Percentiles rank a stretch among this genome's conserved stretches.
Conservation (phyloP, 2,888 invertebrate genomes). For the Himalopsyche tibetana region DNA sequence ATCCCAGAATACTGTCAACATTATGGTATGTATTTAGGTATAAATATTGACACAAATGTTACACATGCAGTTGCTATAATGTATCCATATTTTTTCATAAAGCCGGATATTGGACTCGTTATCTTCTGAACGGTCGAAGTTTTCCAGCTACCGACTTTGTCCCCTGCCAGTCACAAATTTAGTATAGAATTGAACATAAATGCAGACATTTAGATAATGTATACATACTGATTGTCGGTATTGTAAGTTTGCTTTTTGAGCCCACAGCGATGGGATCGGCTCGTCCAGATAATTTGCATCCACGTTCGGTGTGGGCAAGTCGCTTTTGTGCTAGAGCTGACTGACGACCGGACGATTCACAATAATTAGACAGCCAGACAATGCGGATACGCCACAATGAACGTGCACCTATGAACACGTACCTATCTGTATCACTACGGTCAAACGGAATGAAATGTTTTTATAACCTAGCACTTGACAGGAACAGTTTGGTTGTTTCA, state of each 20-base stretch:
- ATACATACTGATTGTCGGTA: neutral
- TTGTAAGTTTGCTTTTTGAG: neutral
- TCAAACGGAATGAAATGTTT: slow-evolving; percentile 17
- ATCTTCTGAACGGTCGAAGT: too few relatives aligned
- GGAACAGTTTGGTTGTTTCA: too few relatives aligned
- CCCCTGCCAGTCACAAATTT: too few relatives aligned
- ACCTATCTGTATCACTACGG: neutral
- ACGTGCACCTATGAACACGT: neutral
- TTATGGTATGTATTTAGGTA: too few relatives aligned
- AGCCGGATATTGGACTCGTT: too few relatives aligned
- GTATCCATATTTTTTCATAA: too few relatives aligned
- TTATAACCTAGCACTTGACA: too few relatives aligned
- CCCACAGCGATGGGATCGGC: neutral
- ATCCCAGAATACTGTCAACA: too few relatives aligned
- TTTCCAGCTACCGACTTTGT: too few relatives aligned
- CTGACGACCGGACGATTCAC: slow-evolving; percentile 30
- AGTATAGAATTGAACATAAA: too few relatives aligned
- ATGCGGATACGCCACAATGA: slow-evolving; percentile 38
- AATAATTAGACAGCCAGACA: slow-evolving; percentile 42
- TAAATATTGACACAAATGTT: too few relatives aligned
- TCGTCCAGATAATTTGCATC: slow-evolving; percentile 2
- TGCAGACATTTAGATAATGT: neutral
- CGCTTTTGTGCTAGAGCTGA: neutral
- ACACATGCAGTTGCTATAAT: too few relatives aligned
- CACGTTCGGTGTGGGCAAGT: slow-evolving; percentile 11